Evolutionary conservation across 2,888 invertebrate species (phyloP).

Genomic region (Eledone cirrhosa): DNA sequence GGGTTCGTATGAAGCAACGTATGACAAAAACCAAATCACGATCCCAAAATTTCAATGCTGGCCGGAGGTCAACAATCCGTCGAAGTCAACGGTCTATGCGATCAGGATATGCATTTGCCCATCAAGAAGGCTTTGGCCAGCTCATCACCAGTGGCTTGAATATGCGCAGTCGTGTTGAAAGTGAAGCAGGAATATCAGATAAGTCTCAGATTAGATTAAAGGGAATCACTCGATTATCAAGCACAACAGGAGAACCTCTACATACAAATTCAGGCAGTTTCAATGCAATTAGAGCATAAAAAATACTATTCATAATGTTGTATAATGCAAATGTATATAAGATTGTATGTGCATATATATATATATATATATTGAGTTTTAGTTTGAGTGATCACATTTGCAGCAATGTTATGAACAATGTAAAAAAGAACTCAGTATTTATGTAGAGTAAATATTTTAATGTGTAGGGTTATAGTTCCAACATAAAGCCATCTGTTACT

Average conservation of each 20-base stretch:
- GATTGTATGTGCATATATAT: too few species aligned
- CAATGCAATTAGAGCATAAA: background rate
- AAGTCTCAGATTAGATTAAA: constrained; percentile 17
- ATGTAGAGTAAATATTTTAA: too few species aligned
- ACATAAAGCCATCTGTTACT: too few species aligned
- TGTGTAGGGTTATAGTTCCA: too few species aligned
- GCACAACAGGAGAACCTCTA: constrained; percentile 19
- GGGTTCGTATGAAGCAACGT: constrained; percentile 89
- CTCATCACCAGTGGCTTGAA: constrained; percentile 97
- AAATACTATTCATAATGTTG: too few species aligned
- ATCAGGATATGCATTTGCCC: constrained; percentile 98
- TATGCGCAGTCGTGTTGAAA: constrained; percentile 71
- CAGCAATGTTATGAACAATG: too few species aligned
- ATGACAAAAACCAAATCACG: constrained; percentile 59
- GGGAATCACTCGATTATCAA: constrained; percentile 27
- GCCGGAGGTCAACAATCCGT: constrained; percentile 72
- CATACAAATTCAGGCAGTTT: constrained; percentile 4
- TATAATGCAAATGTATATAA: too few species aligned
- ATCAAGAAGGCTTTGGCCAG: constrained; percentile 93
- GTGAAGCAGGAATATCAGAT: constrained; percentile 34
- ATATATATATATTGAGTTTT: too few species aligned
- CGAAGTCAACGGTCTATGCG: constrained; percentile 86
- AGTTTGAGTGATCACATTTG: too few species aligned
- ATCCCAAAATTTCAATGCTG: constrained; percentile 54
- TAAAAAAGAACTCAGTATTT: too few species aligned